Evolutionary conservation across 2,888 invertebrate species (phyloP).

Genomic region (Rotaria macrura): DNA sequence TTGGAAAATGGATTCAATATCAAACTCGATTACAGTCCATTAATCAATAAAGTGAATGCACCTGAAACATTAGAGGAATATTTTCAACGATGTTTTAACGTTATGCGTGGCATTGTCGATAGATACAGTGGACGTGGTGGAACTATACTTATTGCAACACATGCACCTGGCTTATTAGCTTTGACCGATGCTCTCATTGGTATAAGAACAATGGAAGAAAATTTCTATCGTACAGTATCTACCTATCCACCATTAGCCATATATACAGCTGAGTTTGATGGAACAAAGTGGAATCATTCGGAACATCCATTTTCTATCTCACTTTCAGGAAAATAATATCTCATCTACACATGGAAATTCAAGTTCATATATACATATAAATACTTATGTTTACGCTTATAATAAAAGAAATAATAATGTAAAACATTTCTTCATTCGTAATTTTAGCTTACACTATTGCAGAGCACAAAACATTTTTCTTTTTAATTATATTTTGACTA

Average conservation of each 20-base stretch:
- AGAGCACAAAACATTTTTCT: too few relatives aligned
- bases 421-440: too few relatives aligned
- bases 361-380: too few relatives aligned
- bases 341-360: background rate
- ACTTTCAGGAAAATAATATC: background rate
- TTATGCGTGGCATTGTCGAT: background rate
- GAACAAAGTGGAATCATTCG: background rate
- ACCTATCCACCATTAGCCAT: background rate
- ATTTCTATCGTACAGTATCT: background rate
- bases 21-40: constrained; percentile 20
- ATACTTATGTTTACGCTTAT: too few relatives aligned
- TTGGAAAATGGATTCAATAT: constrained; percentile 27
- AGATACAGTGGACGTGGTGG: constrained; percentile 55
- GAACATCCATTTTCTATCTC: background rate
- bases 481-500: too few relatives aligned
- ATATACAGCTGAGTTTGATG: background rate
- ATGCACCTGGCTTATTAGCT: constrained; percentile 58
- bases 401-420: too few relatives aligned
- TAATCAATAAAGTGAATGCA: background rate
- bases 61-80: constrained; percentile 24
- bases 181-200: background rate
- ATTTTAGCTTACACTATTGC: too few relatives aligned
- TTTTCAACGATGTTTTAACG: constrained; percentile 20
- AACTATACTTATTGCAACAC: constrained; percentile 77
- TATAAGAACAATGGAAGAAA: background rate